A percentile compares a stretch with the other conserved stretches of the same genome.
These are phyloP conservation scores for Polydrusus pterygomalis DNA, from an alignment of 2,888 invertebrate genomes.

Conservation along the genomic window DNA sequence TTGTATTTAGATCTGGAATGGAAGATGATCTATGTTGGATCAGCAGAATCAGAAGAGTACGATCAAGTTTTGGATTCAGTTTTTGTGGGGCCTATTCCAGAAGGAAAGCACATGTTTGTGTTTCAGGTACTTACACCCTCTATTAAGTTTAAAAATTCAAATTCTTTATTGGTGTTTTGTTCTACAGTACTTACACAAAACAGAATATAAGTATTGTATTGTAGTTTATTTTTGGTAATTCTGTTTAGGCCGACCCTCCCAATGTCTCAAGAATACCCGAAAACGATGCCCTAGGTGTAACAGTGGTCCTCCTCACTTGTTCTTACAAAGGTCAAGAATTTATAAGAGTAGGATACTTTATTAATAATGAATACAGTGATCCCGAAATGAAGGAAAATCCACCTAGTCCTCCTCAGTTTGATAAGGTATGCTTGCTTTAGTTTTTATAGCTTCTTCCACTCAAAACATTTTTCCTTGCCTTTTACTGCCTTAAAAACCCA, in stretches of 20 bases:
- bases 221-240: too few species aligned
- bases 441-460: not conserved
- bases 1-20: slow-evolving; percentile 91
- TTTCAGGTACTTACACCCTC: slow-evolving; percentile 80
- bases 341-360: slow-evolving; percentile 98
- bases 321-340: slow-evolving; percentile 94
- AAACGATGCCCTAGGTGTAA: slow-evolving; percentile 98
- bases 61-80: slow-evolving; percentile 98
- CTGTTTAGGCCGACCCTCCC: slow-evolving; percentile 92
- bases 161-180: too few species aligned
- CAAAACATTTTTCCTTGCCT: too few species aligned
- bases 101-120: slow-evolving; percentile 96
- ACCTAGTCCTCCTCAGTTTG: slow-evolving; percentile 93
- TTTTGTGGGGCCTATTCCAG: slow-evolving; percentile 97
- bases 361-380: slow-evolving; percentile 97
- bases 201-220: not conserved
- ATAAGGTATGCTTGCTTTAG: slow-evolving; percentile 83
- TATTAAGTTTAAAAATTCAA: too few species aligned
- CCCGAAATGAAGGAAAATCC: slow-evolving; percentile 95
- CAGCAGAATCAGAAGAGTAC: slow-evolving; percentile 96
- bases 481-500: too few species aligned
- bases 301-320: slow-evolving; percentile 96
- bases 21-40: slow-evolving; percentile 99
- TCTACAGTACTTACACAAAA: slow-evolving; percentile 49
- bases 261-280: slow-evolving; percentile 95